Percentiles rank a stretch among this genome's conserved stretches.
Conservation (phyloP, 2,888 invertebrate species). For the Nowickia ferox region DNA sequence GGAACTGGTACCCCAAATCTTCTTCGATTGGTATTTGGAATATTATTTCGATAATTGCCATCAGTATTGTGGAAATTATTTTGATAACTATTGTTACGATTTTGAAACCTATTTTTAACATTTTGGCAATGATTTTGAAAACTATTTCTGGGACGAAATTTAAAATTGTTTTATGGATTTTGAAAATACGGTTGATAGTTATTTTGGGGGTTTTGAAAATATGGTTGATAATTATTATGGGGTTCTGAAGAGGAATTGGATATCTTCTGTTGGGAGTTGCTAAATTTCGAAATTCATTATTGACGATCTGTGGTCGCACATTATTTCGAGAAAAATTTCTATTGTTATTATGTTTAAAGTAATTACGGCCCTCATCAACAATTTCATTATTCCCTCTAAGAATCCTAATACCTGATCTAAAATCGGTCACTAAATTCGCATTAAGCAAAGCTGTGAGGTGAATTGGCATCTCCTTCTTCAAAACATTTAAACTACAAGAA, state of each 20-base stretch:
- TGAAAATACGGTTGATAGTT: too few species aligned
- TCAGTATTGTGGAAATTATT: conserved; percentile 3
- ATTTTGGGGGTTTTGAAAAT: too few species aligned
- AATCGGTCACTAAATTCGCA: conserved; percentile 7
- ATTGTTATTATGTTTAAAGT: conserved; percentile 8
- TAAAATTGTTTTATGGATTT: background rate
- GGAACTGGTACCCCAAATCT: background rate
- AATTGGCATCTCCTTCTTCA: conserved; percentile 9
- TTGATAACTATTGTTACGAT: conserved; percentile 1
- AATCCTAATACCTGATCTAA: conserved; percentile 7
- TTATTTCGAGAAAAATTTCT: conserved; percentile 3
- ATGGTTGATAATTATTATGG: background rate
- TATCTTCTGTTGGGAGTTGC: conserved; percentile 2
- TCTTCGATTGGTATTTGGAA: background rate
- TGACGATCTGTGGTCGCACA: conserved; percentile 12
- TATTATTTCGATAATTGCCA: background rate
- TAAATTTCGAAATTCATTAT: conserved; percentile 18
- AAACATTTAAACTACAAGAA: conserved; percentile 1
- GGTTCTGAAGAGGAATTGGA: background rate
- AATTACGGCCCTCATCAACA: background rate
- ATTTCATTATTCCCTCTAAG: conserved; percentile 19
- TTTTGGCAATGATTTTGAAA: background rate
- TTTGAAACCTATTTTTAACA: conserved; percentile 6
- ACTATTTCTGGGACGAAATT: background rate
- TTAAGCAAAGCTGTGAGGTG: conserved; percentile 5